A percentile compares a stretch with the other conserved stretches of the same genome.
phyloP scores from a whole-genome alignment of 2,888 invertebrate genomes.

The Stomorhina lunata region DNA sequence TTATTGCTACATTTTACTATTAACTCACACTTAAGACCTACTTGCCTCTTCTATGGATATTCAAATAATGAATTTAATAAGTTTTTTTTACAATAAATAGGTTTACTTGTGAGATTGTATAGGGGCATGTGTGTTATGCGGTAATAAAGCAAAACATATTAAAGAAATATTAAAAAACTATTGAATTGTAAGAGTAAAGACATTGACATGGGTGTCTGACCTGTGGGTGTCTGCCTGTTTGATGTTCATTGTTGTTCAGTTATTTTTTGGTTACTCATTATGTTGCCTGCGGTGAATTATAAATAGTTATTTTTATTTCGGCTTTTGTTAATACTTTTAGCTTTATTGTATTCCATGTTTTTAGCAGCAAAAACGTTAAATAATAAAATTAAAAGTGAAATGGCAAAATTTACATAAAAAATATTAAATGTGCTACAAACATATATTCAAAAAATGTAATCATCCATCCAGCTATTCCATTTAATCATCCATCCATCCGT shows the following conservation, averaged over 20 bases:
- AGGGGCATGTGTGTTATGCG: conserved; percentile 31
- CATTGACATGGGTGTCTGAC: conserved; percentile 50
- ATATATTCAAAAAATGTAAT: background rate
- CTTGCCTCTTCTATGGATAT: background rate
- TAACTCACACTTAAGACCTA: background rate
- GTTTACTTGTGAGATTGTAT: background rate
- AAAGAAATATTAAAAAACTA: background rate
- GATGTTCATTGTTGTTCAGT: background rate
- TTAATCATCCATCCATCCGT: conserved; percentile 3
- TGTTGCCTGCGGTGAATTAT: conserved; percentile 48
- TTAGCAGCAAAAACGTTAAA: conserved; percentile 2
- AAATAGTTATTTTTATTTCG: conserved; percentile 13
- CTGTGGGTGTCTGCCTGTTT: conserved; percentile 48
- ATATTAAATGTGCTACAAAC: background rate
- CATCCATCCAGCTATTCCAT: conserved; percentile 15
- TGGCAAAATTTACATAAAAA: conserved; percentile 37
- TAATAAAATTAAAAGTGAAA: conserved; percentile 53
- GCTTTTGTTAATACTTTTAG: background rate
- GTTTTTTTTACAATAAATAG: background rate
- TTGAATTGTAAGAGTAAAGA: conserved; percentile 7
- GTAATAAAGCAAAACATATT: conserved; percentile 13
- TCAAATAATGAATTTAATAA: background rate
- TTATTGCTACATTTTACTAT: conserved; percentile 15
- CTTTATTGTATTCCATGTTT: background rate
- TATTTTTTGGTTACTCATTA: conserved; percentile 10